Percentiles rank a stretch among this genome's conserved stretches.
Conservation (phyloP, 2,888 invertebrate species). For the Gandaritis pyraliata region DNA sequence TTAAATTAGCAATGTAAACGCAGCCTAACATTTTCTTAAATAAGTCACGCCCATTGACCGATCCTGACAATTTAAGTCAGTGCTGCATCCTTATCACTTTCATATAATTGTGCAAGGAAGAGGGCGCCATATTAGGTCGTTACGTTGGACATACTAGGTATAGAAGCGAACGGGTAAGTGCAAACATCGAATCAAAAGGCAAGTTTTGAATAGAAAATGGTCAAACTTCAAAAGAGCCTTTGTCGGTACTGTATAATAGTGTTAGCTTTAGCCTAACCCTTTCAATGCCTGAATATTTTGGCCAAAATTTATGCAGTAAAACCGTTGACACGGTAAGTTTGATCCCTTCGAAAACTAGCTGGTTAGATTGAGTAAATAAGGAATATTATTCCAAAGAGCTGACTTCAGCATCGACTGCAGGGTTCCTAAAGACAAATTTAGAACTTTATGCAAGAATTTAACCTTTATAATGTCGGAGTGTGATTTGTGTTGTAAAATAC, state of each 20-base stretch:
- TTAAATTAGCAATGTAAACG: too few relatives aligned
- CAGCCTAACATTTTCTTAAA: too few relatives aligned
- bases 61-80: too few relatives aligned
- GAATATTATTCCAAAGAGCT: too few relatives aligned
- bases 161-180: constrained; percentile 13
- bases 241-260: constrained; percentile 15
- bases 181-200: constrained; percentile 25
- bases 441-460: too few relatives aligned
- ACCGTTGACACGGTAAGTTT: neutral
- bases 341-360: neutral
- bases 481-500: neutral
- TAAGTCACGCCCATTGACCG: too few relatives aligned
- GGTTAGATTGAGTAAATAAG: neutral
- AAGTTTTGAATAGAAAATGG: constrained; percentile 23
- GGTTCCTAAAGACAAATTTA: too few relatives aligned
- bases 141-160: too few relatives aligned
- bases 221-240: constrained; percentile 24
- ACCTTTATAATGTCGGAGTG: neutral
- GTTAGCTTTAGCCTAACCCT: constrained; percentile 11
- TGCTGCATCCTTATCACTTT: too few relatives aligned
- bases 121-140: too few relatives aligned
- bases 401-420: too few relatives aligned
- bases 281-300: constrained; percentile 9
- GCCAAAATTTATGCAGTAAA: constrained; percentile 6
- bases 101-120: too few relatives aligned